These are phyloP conservation scores for Acrocephalus arundinaceus DNA, from an alignment of 2,113 vertebrate genomes.

Conservation along the genomic window DNA sequence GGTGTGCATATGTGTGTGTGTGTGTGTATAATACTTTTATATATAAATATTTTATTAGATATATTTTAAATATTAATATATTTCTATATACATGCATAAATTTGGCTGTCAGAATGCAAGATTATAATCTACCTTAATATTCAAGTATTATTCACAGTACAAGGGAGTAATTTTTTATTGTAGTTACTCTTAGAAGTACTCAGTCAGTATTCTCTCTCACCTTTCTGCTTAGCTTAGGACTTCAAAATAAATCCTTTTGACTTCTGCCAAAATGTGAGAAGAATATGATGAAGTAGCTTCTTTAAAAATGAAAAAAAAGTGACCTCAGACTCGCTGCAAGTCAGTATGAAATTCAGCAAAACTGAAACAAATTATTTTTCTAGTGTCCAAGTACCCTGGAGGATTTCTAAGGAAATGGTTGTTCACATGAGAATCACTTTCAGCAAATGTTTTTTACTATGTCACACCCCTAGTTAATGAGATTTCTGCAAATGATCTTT, in stretches of 20 bases:
- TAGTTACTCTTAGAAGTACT: neutral
- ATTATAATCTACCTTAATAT: neutral
- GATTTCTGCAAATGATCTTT: neutral
- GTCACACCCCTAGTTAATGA: neutral
- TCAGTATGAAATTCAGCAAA: neutral
- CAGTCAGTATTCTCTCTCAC: neutral
- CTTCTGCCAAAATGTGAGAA: neutral
- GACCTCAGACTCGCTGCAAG: neutral
- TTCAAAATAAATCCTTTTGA: conserved; percentile 8
- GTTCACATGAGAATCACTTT: neutral
- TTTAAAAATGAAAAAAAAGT: neutral
- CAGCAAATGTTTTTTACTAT: neutral
- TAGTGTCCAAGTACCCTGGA: neutral
- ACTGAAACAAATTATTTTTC: conserved; percentile 7
- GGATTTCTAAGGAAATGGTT: neutral
- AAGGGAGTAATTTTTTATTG: neutral
- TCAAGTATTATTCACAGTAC: neutral
- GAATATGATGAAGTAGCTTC: neutral
- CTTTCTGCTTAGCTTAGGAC: neutral
- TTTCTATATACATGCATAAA: neutral
- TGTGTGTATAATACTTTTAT: neutral
- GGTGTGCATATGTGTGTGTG: neutral
- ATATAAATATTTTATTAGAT: neutral
- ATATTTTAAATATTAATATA: too few species aligned
- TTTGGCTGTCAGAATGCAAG: neutral